phyloP scores from a whole-genome alignment of 2,797 vertebrate genomes.

The Antennarius maculatus region DNA sequence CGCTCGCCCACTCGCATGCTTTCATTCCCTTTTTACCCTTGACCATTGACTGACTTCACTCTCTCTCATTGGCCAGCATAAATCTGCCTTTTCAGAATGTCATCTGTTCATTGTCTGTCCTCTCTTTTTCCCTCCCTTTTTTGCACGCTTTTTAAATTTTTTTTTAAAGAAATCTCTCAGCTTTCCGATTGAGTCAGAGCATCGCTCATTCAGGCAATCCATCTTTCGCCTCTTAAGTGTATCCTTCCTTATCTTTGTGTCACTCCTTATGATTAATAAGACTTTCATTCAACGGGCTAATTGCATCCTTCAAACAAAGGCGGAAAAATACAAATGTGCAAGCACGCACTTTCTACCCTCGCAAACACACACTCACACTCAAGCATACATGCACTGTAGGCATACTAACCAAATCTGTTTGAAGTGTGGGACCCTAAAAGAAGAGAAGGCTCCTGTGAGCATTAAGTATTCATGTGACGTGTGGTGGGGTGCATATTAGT shows the following conservation, averaged over 20 bases:
- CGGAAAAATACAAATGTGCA: slow-evolving; percentile 39
- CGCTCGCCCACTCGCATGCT: slow-evolving; percentile 73
- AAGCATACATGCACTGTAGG: slow-evolving; percentile 72
- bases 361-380: slow-evolving; percentile 41
- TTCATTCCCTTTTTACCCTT: slow-evolving; percentile 79
- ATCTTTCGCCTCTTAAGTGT: slow-evolving; percentile 64
- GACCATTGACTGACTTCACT: slow-evolving; percentile 74
- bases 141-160: slow-evolving; percentile 27
- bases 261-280: slow-evolving; percentile 74
- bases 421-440: slow-evolving; percentile 84
- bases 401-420: slow-evolving; percentile 87
- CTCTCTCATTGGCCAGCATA: slow-evolving; percentile 53
- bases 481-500: slow-evolving; percentile 68
- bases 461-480: slow-evolving; percentile 87
- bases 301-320: slow-evolving; percentile 74
- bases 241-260: slow-evolving; percentile 64
- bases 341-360: slow-evolving; percentile 34
- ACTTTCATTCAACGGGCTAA: slow-evolving; percentile 71
- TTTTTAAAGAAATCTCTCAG: slow-evolving; percentile 25
- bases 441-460: slow-evolving; percentile 82
- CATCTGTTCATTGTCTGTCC: slow-evolving; percentile 73
- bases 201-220: slow-evolving; percentile 59
- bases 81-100: slow-evolving; percentile 69
- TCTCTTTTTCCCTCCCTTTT: slow-evolving; percentile 21
- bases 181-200: slow-evolving; percentile 46